Conservation (phyloP, 2,888 invertebrate species). For the Drosophila nigricruria region DNA sequence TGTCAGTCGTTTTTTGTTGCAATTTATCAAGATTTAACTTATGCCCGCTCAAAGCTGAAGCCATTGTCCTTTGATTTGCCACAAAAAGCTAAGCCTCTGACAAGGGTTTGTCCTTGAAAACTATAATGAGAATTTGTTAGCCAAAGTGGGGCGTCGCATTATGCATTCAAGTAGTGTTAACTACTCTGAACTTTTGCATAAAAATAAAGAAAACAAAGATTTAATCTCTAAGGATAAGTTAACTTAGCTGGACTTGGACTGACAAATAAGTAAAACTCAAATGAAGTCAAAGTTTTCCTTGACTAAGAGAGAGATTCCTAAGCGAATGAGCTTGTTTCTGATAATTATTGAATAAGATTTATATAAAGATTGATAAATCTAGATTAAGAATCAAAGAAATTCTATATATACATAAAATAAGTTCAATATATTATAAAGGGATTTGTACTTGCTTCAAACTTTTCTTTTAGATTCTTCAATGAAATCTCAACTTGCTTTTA, state of each 20-base stretch:
- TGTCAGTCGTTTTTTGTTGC: constrained; percentile 60
- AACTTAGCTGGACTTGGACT: neutral
- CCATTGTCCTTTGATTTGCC: constrained; percentile 47
- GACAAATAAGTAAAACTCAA: neutral
- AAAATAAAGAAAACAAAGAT: neutral
- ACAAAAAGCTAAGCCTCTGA: constrained; percentile 11
- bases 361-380: no score
- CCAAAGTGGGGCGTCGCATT: neutral
- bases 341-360: neutral
- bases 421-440: no score
- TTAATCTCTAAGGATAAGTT: neutral
- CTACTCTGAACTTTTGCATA: neutral
- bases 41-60: constrained; percentile 36
- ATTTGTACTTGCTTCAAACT: neutral
- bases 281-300: neutral
- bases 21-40: constrained; percentile 81
- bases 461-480: neutral
- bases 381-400: neutral
- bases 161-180: neutral
- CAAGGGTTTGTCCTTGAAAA: constrained; percentile 19
- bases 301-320: neutral
- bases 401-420: no score
- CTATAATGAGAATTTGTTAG: constrained; percentile 7
- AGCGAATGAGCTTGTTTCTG: neutral
- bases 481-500: neutral